phyloP scores from a whole-genome alignment of 2,888 invertebrate genomes.

The Pycnomerus fuliginosus region DNA sequence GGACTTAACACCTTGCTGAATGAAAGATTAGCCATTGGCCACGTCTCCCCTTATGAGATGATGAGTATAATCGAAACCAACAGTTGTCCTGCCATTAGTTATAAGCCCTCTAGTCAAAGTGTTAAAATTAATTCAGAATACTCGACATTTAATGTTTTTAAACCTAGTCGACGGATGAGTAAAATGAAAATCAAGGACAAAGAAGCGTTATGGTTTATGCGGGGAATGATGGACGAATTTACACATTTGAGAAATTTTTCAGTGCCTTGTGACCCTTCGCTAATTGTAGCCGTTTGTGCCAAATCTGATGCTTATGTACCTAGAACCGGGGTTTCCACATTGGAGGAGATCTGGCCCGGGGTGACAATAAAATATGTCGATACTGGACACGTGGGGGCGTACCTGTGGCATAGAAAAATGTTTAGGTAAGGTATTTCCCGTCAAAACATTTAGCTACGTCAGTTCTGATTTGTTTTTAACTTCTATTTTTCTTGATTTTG shows the following conservation, averaged over 20 bases:
- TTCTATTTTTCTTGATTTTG: too few relatives aligned
- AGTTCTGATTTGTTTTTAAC: too few relatives aligned
- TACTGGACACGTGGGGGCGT: slow-evolving; percentile 87
- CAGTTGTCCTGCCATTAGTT: slow-evolving; percentile 34
- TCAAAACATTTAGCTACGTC: too few relatives aligned
- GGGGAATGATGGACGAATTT: slow-evolving; percentile 98
- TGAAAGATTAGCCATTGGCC: slow-evolving; percentile 27
- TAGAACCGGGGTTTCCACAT: slow-evolving; percentile 74
- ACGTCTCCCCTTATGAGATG: slow-evolving; percentile 47
- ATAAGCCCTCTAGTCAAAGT: slow-evolving; percentile 31
- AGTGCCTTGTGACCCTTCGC: slow-evolving; percentile 79
- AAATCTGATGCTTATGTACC: slow-evolving; percentile 90
- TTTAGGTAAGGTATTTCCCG: slow-evolving; percentile 75
- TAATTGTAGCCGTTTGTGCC: slow-evolving; percentile 90
- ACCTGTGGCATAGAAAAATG: slow-evolving; percentile 80
- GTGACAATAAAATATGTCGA: slow-evolving; percentile 84
- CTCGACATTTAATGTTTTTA: slow-evolving; percentile 28
- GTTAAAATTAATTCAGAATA: slow-evolving; percentile 18
- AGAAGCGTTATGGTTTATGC: slow-evolving; percentile 90
- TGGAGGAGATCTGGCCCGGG: slow-evolving; percentile 92
- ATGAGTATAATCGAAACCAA: slow-evolving; percentile 31
- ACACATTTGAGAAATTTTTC: slow-evolving; percentile 95
- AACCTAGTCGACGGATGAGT: slow-evolving; percentile 25
- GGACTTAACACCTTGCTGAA: slow-evolving; percentile 22
- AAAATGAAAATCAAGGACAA: slow-evolving; percentile 71